Evolutionary conservation across 1,140 invertebrate genomes (phyloP), one percentile per base, ranked within the genome.

Genomic region (Aphaenogaster ashmeadi): DNA sequence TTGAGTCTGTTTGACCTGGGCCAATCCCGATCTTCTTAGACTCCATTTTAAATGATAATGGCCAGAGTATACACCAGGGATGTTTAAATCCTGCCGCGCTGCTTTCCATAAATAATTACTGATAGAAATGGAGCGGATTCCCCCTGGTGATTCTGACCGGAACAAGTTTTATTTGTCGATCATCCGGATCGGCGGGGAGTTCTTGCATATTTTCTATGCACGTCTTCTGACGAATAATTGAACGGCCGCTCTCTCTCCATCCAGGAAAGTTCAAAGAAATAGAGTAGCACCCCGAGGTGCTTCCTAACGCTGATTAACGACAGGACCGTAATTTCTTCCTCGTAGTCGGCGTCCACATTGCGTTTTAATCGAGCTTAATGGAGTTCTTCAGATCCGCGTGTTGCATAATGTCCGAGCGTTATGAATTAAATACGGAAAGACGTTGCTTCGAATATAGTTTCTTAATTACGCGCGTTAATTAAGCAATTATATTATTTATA

Each of bases 61-160:
- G 81, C 27, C 60, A n/a, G 62, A 56, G 75, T 44, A 69, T 87
- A 80, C 89, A 83, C 86, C 64, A 44, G 86, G 88, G 89, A 91
- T 87, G 88, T 87, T 88, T 91, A 91, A 91, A 90, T 91, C 80
- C 86, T 88, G 60, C 88, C 80, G 36, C 74, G 71, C 87, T 84
- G 86, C 87, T 91, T 90, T 91, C 89, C 88, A 91, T 91, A 91
- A 91, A 91, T 91, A 91, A 91, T 91, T 91, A 89, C 58, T 66
- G 62, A 44, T 90, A 64, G 89, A 87, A 90, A 90, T 89, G 88
- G 88, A 90, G 86, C 52, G 44, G 86, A 90, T 87, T 89, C 89
- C 88, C 89, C 38, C 27, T 27, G 21, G 85, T 90, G 89, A 78
- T 77, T 90, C 77, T 60, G 71, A 69, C 64, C 64, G 15, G 78